Base-by-base conservation (phyloP, 2,888 invertebrate genomes). In the Azorinus chamasolen region DNA sequence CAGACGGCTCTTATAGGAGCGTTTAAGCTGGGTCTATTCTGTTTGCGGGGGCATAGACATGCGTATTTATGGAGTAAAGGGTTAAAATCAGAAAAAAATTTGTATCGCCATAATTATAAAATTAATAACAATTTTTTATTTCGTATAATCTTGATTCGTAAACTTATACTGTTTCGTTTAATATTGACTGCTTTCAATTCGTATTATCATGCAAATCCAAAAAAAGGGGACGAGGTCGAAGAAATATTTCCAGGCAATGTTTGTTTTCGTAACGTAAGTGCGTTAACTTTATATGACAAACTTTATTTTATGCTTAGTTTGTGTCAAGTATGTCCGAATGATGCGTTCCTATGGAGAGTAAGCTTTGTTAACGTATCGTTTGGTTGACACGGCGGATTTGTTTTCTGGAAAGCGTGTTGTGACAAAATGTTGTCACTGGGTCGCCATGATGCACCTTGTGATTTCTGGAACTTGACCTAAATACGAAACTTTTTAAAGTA, bases 221-320 rank as follows among this genome's bases (percentile, higher is more conserved):
- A 39, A 27, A 14, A 45, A 25, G 39, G 61, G 50, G 58, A 50
- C 20, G 58, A 55, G 70, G 70, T 65, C 65, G 65, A 79, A 71
- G 58, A 69, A 65, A 37, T 65, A 69, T 73, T 79, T 79, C 78
- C 65, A 58, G 46, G 78, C 73, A 79, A 69, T 79, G 70, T 53
- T 64, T 58, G 69, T 65, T 65, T 48, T 48, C 41, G 39, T 55
- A 61, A 48, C 27, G 75, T 76, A 65, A 70, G 75, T 62, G 18
- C 20, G n/a, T 50, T 18, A 39, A 37, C 14, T 62, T 50, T 62
- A 48, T 45, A 22, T 16, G 6, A 20, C 20, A 20, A n/a, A 2
- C 24, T 43, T 16, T 1, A 39, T 37, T 39, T 18, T 39, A 20
- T 20, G 6, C 6, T 22, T 20, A 24, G 14, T 16, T 6, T 51